Conservation (phyloP, 2,113 vertebrate species). For the Indicator maculatus region DNA sequence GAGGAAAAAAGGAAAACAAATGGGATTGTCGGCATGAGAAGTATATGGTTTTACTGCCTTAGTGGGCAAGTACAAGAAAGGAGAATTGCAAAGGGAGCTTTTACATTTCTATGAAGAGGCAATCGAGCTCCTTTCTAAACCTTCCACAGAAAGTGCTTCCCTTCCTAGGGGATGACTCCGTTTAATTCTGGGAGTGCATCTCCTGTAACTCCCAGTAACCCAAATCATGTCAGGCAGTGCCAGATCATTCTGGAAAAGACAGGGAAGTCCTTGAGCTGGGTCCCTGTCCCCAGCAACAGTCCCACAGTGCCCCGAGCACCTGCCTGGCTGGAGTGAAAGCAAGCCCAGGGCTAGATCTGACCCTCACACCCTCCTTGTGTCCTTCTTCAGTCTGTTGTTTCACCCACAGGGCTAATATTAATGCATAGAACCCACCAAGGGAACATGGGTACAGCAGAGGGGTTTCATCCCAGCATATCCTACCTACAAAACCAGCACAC, state of each 20-base stretch:
- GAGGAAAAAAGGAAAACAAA: conserved; percentile 42
- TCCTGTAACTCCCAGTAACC: neutral
- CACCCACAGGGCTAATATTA: rapidly evolving
- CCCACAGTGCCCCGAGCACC: neutral
- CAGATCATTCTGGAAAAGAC: neutral
- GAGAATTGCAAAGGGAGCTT: conserved; percentile 39
- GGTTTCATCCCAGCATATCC: neutral
- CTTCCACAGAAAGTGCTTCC: neutral
- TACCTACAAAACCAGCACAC: neutral
- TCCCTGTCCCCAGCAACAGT: rapidly evolving
- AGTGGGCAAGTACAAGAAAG: conserved; percentile 58
- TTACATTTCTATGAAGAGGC: conserved; percentile 51
- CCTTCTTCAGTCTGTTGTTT: neutral
- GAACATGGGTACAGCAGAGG: rapidly evolving
- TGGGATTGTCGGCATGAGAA: conserved; percentile 16
- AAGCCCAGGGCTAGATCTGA: rapidly evolving
- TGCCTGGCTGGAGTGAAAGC: rapidly evolving
- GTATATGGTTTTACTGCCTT: conserved; percentile 70
- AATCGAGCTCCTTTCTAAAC: conserved; percentile 13
- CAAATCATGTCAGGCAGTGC: rapidly evolving
- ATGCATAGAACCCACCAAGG: neutral
- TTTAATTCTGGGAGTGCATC: neutral
- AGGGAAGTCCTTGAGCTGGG: neutral
- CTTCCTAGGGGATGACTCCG: neutral
- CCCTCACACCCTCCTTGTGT: neutral